Evolutionary conservation across 2,888 invertebrate species (phyloP), one percentile per base, ranked within the genome.

Genomic region (Cephus nigrinus): DNA sequence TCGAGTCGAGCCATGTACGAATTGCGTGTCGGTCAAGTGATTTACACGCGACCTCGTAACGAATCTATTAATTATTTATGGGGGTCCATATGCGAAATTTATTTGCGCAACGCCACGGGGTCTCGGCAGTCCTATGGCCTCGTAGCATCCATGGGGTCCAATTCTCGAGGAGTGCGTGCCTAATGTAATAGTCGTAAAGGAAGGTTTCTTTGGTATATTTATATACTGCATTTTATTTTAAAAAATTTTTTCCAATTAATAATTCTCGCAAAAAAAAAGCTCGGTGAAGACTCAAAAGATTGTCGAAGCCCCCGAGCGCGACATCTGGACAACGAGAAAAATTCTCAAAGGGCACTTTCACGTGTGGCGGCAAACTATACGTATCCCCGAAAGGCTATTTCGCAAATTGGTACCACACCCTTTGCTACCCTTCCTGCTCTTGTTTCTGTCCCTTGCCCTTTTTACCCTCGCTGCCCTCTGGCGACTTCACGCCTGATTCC

Each of bases 41-140:
- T 89, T 89, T 88, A 89, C 87, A 84, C 84, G 77, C 82, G 84
- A 82, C 85, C 86, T 87, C 86, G 86, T 87, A 89, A 88, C 87
- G 88, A 89, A 87, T 89, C 89, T 88, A 89, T 89, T 89, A 88
- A 89, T 89, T 89, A 89, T 89, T 89, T 88, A 89, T 89, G 86
- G 87, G 81, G 79, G 85, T 84, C 55, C 55, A 15, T 55, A 55
- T 78, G 88, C 86, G 82, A 87, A 88, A 88, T 88, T 86, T 88
- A 89, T 88, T 87, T 86, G 84, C 85, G 73, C 80, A 77, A 82
- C 87, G 78, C 90, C 81, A 77, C 86, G 79, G 89, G 88, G 84
- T 82, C 80, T 81, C 85, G n/a, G 71, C 82, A 83, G 82, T 83
- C 82, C 75, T 78, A 34, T 69, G 75, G 74, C 75, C 74, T 69